These are phyloP conservation scores for Manis javanica DNA, from an alignment of 2,797 vertebrate species.

Conservation along the genomic window DNA sequence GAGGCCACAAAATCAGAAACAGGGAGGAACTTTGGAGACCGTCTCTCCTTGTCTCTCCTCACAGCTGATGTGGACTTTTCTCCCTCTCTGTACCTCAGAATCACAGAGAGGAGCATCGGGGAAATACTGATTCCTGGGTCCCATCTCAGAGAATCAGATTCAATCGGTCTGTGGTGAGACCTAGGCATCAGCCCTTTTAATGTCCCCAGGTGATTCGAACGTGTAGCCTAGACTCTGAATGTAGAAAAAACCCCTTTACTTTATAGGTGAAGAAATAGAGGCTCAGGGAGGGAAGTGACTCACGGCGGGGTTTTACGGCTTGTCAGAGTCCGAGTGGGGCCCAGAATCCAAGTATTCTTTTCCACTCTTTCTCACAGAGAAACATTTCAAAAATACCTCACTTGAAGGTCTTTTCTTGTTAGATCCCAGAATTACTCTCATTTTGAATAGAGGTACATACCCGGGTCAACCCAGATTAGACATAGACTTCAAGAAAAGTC, in stretches of 20 bases:
- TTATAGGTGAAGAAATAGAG: background rate
- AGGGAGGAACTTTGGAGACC: background rate
- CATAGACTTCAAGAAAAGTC: background rate
- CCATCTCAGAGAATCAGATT: background rate
- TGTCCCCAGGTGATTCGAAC: background rate
- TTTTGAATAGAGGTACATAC: background rate
- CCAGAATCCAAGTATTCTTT: background rate
- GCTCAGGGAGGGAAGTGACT: background rate
- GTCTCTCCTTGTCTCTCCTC: background rate
- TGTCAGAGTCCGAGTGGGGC: background rate
- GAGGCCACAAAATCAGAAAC: background rate
- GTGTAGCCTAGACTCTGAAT: background rate
- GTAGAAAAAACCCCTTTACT: background rate
- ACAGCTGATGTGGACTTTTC: background rate
- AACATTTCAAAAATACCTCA: background rate
- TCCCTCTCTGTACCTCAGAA: background rate
- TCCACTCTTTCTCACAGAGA: background rate
- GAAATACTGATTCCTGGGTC: background rate
- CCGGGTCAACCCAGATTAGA: background rate
- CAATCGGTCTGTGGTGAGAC: background rate
- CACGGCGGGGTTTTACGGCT: background rate
- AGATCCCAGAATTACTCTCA: background rate
- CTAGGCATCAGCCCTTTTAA: background rate
- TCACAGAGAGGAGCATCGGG: background rate
- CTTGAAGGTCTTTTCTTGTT: background rate